Evolutionary conservation across 1,140 invertebrate genomes (phyloP), one percentile per base, ranked within the genome.

Genomic region (Pachypsylla venusta): DNA sequence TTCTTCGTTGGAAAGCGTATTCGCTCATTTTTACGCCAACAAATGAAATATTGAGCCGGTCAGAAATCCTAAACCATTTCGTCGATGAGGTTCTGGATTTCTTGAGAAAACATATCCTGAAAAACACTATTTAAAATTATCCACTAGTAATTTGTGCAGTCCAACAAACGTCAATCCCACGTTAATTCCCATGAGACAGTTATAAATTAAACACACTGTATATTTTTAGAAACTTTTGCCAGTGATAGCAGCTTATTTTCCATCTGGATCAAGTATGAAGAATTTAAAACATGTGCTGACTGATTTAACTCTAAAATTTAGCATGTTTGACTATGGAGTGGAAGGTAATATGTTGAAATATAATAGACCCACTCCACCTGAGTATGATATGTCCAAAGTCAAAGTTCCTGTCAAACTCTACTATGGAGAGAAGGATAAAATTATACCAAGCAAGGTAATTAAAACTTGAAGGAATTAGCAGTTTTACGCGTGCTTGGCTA

Each of bases 401-500:
- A 77, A 73, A 1, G 67, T 76, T 35, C 78, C 78, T 0, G 72
- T 80, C 14, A 74, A 77, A 54, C 68, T 85, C 1, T 76, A 82
- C 64, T 5, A n/a, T 10, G 42, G 42, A 3, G 7, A 4, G 7
- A 22, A 7, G 42, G 42, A 48, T 48, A n/a, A n/a, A n/a, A n/a
- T n/a, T n/a, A n/a, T n/a, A n/a, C n/a, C n/a, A n/a, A n/a, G n/a
- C n/a, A n/a, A n/a, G n/a, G n/a, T n/a, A n/a, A n/a, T n/a, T n/a
- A n/a, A n/a, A n/a, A n/a, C n/a, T n/a, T n/a, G n/a, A n/a, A n/a
- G n/a, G n/a, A n/a, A n/a, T n/a, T n/a, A n/a, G n/a, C n/a, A n/a
- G n/a, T n/a, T n/a, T n/a, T n/a, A n/a, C n/a, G n/a, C n/a, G n/a
- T n/a, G n/a, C n/a, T n/a, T n/a, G n/a, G n/a, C n/a, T n/a, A n/a